Conservation (phyloP, 2,797 vertebrate species). For the Chiroxiphia lanceolata region DNA sequence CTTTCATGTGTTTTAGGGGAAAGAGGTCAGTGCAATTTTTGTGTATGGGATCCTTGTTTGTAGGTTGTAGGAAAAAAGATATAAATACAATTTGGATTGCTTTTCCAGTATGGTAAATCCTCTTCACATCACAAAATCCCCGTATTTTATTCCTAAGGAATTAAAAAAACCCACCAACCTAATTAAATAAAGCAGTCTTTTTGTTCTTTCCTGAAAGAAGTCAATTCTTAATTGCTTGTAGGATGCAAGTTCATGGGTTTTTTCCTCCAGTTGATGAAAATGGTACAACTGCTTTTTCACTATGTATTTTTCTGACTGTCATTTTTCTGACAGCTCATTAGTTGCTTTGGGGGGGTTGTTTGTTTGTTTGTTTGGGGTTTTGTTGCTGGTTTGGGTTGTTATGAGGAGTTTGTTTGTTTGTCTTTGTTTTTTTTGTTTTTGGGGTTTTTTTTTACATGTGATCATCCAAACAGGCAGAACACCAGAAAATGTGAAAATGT, state of each 20-base stretch:
- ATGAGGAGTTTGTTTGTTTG: rapidly evolving
- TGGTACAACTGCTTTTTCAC: not conserved
- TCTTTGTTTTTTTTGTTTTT: too few relatives aligned
- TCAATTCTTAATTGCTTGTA: not conserved
- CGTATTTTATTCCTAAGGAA: not conserved
- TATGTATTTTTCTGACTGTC: not conserved
- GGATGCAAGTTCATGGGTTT: not conserved
- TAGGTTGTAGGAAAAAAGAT: not conserved
- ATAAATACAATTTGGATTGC: not conserved
- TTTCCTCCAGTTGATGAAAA: not conserved
- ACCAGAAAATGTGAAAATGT: not conserved
- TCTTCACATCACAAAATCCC: not conserved
- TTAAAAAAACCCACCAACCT: not conserved
- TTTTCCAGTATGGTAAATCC: not conserved
- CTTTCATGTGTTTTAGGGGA: not conserved
- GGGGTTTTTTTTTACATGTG: not conserved
- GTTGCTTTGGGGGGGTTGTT: not conserved
- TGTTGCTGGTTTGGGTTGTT: not conserved
- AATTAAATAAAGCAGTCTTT: not conserved
- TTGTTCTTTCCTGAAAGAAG: not conserved
- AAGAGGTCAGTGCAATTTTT: not conserved
- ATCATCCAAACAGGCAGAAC: not conserved
- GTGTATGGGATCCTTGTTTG: not conserved
- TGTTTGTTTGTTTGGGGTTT: rapidly evolving
- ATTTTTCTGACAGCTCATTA: not conserved